Evolutionary conservation across 2,888 invertebrate genomes (phyloP), one percentile per base, ranked within the genome.

Genomic region (Balanococcus diminutus): DNA sequence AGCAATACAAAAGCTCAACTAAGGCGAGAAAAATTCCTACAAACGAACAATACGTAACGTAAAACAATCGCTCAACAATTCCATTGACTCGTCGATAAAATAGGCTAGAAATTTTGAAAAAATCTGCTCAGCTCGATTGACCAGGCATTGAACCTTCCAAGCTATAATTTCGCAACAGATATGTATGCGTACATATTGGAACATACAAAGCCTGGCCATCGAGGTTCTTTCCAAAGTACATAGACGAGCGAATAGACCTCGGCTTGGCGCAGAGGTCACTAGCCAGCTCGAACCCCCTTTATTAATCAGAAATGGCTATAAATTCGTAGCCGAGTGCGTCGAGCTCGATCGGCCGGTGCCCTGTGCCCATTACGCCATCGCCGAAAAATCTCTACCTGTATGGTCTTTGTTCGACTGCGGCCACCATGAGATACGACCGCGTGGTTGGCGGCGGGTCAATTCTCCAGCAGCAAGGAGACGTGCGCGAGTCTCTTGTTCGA

Each of bases 351-450:
- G 51, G 51, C 51, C 51, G 51, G 19, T 51, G 19, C 51, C 51
- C 51, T 51, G 51, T 51, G 51, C 51, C 51, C 51, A 67, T 67
- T 67, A 67, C 61, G 28, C 61, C 61, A 67, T 67, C 61, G 61
- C 61, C 61, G 61, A 67, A 67, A 67, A 67, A 67, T 67, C 61
- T 67, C 56, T 14, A 11, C 42, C 14, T 42, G 14, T 51, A 51
- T 9, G 51, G 22, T 67, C 61, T 67, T 67, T 67, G 61, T 67
- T 67, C 25, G 36, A 36, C 36, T 36, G 4, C 36, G 8, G 3
- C 36, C 9, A 42, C 42, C 42, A 42, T n/a, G n/a, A n/a, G 4
- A 36, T 8, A 36, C 36, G 36, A 36, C 51, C 51, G 51, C 19
- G n/a, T 51, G 19, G 51, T 51, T 51, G 51, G 51, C 8, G 36